Percentiles rank a stretch among this genome's conserved stretches.
Evolutionary conservation across 2,113 vertebrate genomes (phyloP).

Genomic region (Epinephelus lanceolatus): DNA sequence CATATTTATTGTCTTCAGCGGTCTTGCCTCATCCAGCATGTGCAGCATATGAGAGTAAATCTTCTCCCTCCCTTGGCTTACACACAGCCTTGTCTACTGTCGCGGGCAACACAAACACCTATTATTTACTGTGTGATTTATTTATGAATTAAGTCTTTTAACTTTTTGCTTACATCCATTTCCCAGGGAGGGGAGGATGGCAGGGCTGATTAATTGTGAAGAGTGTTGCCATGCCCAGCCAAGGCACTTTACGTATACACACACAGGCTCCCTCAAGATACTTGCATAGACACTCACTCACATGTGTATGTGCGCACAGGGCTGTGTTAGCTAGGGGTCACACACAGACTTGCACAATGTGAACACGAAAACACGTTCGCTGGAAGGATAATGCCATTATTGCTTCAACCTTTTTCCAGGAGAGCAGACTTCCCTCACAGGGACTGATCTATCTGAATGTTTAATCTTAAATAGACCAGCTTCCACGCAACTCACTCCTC

Average conservation of each 20-base stretch:
- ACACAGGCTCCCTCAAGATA: conserved; percentile 18
- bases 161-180: conserved; percentile 82
- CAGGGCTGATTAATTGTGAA: conserved; percentile 77
- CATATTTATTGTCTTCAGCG: conserved; percentile 73
- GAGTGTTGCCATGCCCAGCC: conserved; percentile 34
- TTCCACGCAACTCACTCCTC: conserved; percentile 21
- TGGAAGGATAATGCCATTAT: conserved; percentile 36
- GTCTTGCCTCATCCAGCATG: conserved; percentile 55
- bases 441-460: conserved; percentile 34
- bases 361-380: conserved; percentile 24
- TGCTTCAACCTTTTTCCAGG: conserved; percentile 40
- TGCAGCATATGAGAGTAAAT: conserved; percentile 64
- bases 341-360: conserved; percentile 31
- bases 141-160: conserved; percentile 85
- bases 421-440: conserved; percentile 3
- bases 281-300: conserved; percentile 34
- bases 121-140: conserved; percentile 85
- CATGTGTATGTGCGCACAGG: not conserved
- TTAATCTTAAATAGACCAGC: conserved; percentile 33
- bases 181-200: conserved; percentile 63
- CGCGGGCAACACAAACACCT: conserved; percentile 72
- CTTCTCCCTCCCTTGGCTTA: conserved; percentile 39
- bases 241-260: conserved; percentile 16
- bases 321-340: conserved; percentile 32
- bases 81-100: conserved; percentile 59